Evolutionary conservation across 2,797 vertebrate species (phyloP).

Genomic region (Cheirogaleus major): DNA sequence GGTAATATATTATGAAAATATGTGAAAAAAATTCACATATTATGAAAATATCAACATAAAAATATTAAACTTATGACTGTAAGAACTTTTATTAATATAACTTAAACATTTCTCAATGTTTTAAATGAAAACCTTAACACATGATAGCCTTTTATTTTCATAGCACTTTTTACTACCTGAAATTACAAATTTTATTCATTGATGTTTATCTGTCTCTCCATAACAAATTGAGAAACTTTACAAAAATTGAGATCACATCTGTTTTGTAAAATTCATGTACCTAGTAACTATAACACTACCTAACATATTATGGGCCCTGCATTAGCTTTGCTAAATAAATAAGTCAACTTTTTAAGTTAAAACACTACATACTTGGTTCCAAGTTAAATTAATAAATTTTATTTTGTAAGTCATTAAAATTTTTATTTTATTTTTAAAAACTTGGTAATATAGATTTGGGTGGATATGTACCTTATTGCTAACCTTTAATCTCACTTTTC

Average conservation of each 20-base stretch:
- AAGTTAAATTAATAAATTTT: not conserved
- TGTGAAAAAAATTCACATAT: not conserved
- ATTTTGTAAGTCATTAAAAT: not conserved
- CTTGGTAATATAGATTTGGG: not conserved
- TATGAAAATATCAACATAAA: not conserved
- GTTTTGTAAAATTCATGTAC: not conserved
- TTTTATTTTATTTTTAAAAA: not conserved
- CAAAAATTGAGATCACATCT: not conserved
- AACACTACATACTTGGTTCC: not conserved
- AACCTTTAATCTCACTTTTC: not conserved
- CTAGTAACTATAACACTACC: not conserved
- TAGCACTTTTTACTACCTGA: not conserved
- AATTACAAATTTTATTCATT: not conserved
- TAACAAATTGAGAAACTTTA: not conserved
- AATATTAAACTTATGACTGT: not conserved
- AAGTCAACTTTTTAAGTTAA: not conserved
- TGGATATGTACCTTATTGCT: not conserved
- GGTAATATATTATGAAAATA: not conserved
- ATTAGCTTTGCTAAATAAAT: not conserved
- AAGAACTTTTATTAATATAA: not conserved
- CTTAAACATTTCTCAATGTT: not conserved
- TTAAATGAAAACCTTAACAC: not conserved
- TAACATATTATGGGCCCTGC: not conserved
- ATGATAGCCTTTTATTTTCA: not conserved
- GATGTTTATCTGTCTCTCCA: not conserved